These are phyloP conservation scores for Microcebus griseorufus DNA, from an alignment of 2,113 vertebrate genomes.

Conservation along the genomic window DNA sequence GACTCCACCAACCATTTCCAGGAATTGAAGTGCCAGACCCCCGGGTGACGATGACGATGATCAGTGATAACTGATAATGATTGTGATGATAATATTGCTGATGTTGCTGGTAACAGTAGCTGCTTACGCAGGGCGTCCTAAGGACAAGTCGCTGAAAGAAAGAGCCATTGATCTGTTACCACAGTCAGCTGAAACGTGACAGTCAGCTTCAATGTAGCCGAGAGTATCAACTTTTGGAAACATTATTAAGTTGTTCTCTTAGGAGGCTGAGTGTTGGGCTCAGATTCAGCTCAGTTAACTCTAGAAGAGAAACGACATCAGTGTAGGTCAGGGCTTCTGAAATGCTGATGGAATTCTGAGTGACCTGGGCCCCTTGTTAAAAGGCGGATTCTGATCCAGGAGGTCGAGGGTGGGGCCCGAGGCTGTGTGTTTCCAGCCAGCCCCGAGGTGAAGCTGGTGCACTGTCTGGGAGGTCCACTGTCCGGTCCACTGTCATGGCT, in stretches of 20 bases:
- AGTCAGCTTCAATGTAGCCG: neutral
- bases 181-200: rapidly evolving
- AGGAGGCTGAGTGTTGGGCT: neutral
- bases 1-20: neutral
- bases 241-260: neutral
- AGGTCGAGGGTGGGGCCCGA: neutral
- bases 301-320: neutral
- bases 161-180: neutral
- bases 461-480: neutral
- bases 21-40: neutral
- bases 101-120: neutral
- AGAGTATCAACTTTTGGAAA: neutral
- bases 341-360: neutral
- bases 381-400: neutral
- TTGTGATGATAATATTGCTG: neutral
- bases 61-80: neutral
- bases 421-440: neutral
- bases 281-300: neutral
- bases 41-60: rapidly evolving
- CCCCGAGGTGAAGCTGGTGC: neutral
- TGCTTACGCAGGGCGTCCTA: rapidly evolving
- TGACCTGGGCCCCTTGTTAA: neutral
- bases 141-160: neutral
- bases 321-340: neutral
- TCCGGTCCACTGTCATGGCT: too few species aligned